phyloP scores from a whole-genome alignment of 2,888 invertebrate species.

The Diarsia mendica region DNA sequence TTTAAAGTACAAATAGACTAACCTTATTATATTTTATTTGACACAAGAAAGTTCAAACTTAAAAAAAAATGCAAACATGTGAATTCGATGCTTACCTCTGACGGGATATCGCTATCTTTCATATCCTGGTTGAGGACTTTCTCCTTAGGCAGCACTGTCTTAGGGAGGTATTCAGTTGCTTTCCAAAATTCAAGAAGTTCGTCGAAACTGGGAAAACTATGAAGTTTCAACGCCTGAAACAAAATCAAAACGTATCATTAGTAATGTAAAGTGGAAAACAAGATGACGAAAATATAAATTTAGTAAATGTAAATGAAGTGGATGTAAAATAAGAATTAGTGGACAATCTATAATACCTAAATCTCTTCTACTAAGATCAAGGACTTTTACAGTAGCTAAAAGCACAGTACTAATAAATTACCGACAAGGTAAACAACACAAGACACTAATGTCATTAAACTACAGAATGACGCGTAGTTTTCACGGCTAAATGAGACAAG shows the following conservation, averaged over 20 bases:
- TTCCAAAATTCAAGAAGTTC: slow-evolving; percentile 74
- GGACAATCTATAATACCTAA: neutral
- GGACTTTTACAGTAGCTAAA: neutral
- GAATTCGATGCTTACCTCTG: slow-evolving; percentile 77
- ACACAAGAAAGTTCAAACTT: neutral
- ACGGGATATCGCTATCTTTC: slow-evolving; percentile 70
- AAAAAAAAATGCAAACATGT: neutral
- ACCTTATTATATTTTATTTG: no score
- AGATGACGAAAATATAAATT: neutral
- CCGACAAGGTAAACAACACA: neutral
- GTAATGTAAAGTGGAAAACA: neutral
- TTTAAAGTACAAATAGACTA: neutral
- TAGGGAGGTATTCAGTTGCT: slow-evolving; percentile 78
- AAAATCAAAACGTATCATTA: slow-evolving; percentile 66
- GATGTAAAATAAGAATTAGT: neutral
- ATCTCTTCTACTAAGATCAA: neutral
- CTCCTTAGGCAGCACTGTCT: slow-evolving; percentile 79
- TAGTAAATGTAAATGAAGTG: neutral
- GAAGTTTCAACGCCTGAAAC: slow-evolving; percentile 82
- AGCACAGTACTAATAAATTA: neutral
- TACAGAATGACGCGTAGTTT: slow-evolving; percentile 20
- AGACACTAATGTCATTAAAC: slow-evolving; percentile 18
- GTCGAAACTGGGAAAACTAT: slow-evolving; percentile 77
- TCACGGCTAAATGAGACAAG: slow-evolving; percentile 16
- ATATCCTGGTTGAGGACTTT: slow-evolving; percentile 73